Evolutionary conservation across 2,113 vertebrate genomes (phyloP), one percentile per base, ranked within the genome.

Genomic region (Desmodus rotundus): DNA sequence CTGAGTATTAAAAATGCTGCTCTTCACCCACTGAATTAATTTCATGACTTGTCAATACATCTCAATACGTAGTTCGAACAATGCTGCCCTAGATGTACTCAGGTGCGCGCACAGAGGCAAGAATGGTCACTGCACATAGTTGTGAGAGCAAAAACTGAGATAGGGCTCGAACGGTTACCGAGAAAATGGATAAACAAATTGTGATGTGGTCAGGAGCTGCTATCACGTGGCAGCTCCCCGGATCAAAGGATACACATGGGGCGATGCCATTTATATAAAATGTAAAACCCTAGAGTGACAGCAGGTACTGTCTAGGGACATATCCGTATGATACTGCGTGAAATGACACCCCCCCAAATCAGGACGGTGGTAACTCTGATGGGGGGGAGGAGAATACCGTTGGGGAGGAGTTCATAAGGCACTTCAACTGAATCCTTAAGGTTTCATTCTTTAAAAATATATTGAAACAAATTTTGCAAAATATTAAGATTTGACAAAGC

Each of bases 391-490:
- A 22, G 45, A 38, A 12, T 17, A 12, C 17, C 12, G 4, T 8
- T 4, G 2, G 68, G 19, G 28, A 58, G 50, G 22, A 12, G 36
- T 24, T 24, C 45, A 4, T 13, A 52, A 65, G 72, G 45, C 36
- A 70, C 36, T 56, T 45, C 63, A 61, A 24, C 20, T 83, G 43
- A 52, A 54, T 41, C 68, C 93, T 73, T 94, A 86, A 89, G 26
- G 31, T 45, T 86, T 56, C 24, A 31, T 47, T 36, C 9, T 77
- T 78, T 72, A 6, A 93, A 74, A 94, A 45, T 63, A 84, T 8
- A 12, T 24, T 56, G n/a, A 10, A 77, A 82, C 31, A 92, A 72
- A 77, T 73, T 96, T 95, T 81, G 26, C 20, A 89, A 82, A 88
- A 91, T 88, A 36, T 19, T 50, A 63, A 56, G 52, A 54, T 76